Base-by-base conservation (phyloP, 1,140 invertebrate genomes). In the Drosophila takahashii region DNA sequence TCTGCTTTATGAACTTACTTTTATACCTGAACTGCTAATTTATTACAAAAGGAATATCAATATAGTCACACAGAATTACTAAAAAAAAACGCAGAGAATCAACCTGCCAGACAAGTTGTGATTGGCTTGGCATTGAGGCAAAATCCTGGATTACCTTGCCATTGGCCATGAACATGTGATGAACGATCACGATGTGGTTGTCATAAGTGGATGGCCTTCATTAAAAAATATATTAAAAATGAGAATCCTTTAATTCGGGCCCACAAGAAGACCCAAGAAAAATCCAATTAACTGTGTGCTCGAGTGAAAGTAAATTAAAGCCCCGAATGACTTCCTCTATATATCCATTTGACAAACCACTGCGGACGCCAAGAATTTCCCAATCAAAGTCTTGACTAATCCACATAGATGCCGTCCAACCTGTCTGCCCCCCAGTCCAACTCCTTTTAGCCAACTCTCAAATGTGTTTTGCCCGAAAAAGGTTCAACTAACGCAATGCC, bases 401-500 rank as follows among this genome's bases (percentile, higher is more conserved):
- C 79, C 73, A 73, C 67, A 61, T 78, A 69, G 54, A 64, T 64
- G 51, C 42, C 26, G 50, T 70, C 62, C 66, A 70, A 54, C 48
- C 65, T 57, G 64, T 57, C 66, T 69, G 41, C 39, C 62, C 32
- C 60, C 41, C 52, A 10, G 57, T 16, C 69, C 54, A 74, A 69
- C 47, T 70, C 61, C 61, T 80, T 65, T 75, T 52, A 41, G 27
- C 73, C 61, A 78, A 75, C 52, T 51, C 74, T 51, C 42, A 73
- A 62, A 85, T 85, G 73, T 45, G 73, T 58, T 76, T 64, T 73
- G 67, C 56, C 83, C 83, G 72, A 87, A 85, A 85, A 81, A 72
- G 83, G 65, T 77, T 56, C 57, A 80, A 74, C 73, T 81, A 81
- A 86, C 83, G 74, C 81, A 85, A 87, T 81, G 81, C 79, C 74